Base-by-base conservation (phyloP, 2,888 invertebrate species). In the Scrobipalpa costella region DNA sequence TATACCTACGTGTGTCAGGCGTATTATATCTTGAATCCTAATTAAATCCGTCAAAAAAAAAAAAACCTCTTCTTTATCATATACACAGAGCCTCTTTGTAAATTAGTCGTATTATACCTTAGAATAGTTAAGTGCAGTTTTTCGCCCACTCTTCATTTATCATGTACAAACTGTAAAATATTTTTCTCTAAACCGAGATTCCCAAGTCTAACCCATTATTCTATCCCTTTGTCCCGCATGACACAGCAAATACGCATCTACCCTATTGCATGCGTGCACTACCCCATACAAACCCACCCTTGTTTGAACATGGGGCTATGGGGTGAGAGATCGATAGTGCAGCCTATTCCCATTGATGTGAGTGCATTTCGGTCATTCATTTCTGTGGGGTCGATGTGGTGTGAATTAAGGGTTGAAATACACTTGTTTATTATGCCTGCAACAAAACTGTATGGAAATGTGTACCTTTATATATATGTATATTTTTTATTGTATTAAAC, bases 241-340 rank as follows among this genome's bases (percentile, higher is more conserved):
- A 44, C 6, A n/a, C n/a, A 44, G 44, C 44, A 44, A 44, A 44
- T 15, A 44, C 44, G 15, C 44, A 15, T 44, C 5, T 44, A 44
- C 44, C 44, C 44, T n/a, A 44, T 15, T 15, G 44, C 44, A 44
- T 44, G 40, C 40, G 40, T 13, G 15, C 44, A 34, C 15, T 8
- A 38, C 38, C 57, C 50, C 50, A 21, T 15, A 57, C 19, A 57
- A 21, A 38, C 38, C 38, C 38, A 57, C 38, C 57, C 57, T 13
- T 57, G 57, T 57, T 57, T 57, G 57, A n/a, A 33, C 57, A 15
- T 15, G 17, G 38, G 38, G 19, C 36, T 15, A 8, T 19, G 57
- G 38, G 15, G 57, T 7, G 57, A 9, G 57, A 5, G 27, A 19
- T 34, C 38, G 57, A n/a, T 19, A 36, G 9, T 21, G 2, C 50